Evolutionary conservation across 2,797 vertebrate species (phyloP).

Genomic region (Benthosema pterotum): DNA sequence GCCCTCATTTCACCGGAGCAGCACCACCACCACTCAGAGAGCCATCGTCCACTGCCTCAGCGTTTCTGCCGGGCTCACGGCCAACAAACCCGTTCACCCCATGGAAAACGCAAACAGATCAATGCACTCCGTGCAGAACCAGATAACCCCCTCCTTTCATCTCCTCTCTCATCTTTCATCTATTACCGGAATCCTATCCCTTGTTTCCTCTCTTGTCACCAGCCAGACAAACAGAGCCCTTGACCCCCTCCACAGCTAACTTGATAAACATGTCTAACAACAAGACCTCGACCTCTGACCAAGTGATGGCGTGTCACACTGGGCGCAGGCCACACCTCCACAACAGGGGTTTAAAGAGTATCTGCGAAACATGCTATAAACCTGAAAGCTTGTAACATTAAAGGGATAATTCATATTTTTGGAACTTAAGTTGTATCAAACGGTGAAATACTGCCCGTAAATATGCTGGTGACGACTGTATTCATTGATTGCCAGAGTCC

Average conservation of each 20-base stretch:
- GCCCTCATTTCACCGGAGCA: slow-evolving; percentile 46
- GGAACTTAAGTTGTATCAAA: too few species aligned
- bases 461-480: too few species aligned
- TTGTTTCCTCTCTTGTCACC: slow-evolving; percentile 70
- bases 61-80: slow-evolving; percentile 69
- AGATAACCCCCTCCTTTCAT: slow-evolving; percentile 74
- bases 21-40: slow-evolving; percentile 41
- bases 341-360: slow-evolving; percentile 4
- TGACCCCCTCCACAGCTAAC: slow-evolving; percentile 47
- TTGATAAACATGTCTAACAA: slow-evolving; percentile 62
- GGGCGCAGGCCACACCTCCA: slow-evolving; percentile 4
- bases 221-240: slow-evolving; percentile 62
- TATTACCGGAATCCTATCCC: slow-evolving; percentile 71
- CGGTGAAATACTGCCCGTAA: too few species aligned
- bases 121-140: slow-evolving; percentile 60
- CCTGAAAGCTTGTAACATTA: too few species aligned
- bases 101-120: slow-evolving; percentile 74
- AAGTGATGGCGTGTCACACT: slow-evolving; percentile 20
- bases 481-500: too few species aligned
- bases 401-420: too few species aligned
- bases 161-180: slow-evolving; percentile 74
- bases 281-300: slow-evolving; percentile 63
- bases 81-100: slow-evolving; percentile 77
- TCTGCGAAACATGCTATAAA: neutral
- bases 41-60: slow-evolving; percentile 63